Evolutionary conservation across 2,113 vertebrate species (phyloP), one percentile per base, ranked within the genome.

Genomic region (Ramphastos sulfuratus): DNA sequence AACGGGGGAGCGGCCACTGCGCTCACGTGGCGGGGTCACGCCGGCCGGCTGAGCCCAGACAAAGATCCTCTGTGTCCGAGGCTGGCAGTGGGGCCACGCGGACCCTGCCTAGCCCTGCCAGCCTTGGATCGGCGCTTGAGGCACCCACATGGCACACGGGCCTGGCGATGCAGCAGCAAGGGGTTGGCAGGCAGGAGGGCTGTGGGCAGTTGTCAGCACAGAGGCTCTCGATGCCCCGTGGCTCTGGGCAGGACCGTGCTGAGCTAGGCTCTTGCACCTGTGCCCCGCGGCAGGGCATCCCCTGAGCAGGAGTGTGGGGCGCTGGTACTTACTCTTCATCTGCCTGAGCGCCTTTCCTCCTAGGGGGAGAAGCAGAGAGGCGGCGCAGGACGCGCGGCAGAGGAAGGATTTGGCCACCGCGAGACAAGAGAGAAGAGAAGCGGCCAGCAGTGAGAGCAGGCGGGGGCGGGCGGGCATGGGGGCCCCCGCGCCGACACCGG

Each of bases 291-390:
- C 6, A 5, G 54, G 63, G 81, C 91, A 82, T 28, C 77, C 60
- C 74, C 74, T 7, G 52, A 71, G 75, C 73, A 64, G 71, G 16
- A 27, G 87, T 17, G 12, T 7, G 35, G 56, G 56, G 56, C 86
- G 9, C 15, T 55, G 74, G 91, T 98, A 99, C 99, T 99, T 98
- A 99, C 99, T 98, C 98, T 98, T 99, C 96, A 97, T 98, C 94
- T 98, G 97, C 90, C 97, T 98, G 81, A 98, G 97, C 94, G 97
- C 95, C 96, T 97, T 98, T 95, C 97, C 97, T 96, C 97, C 98
- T 97, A 97, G 94, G 77, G 87, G 73, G 93, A 73, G 95, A 92
- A 92, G 60, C 96, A 97, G 96, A 92, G 97, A 95, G 73, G 89
- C 31, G 6, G 97, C 93, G 55, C 84, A 95, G 95, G 97, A 93